Evolutionary conservation across 23 tunicate species (phyloP), one percentile per base, ranked within the genome.

Genomic region (Trididemnum clinides): DNA sequence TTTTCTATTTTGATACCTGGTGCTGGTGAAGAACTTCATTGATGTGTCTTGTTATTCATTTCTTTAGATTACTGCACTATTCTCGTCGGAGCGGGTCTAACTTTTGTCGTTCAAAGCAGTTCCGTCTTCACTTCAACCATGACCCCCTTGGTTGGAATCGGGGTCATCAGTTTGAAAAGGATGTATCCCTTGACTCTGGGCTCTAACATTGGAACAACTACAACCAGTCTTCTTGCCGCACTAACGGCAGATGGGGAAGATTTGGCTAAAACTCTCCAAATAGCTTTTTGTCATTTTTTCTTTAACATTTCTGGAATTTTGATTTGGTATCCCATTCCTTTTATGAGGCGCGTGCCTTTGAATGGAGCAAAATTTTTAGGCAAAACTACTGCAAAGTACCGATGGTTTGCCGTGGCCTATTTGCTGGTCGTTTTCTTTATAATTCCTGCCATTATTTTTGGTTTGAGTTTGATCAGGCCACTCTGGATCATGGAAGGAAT

Each of bases 91-190:
- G 98, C 94, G 23, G 98, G 90, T 7, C 72, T 97, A 20, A 97
- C 99, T 5, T 84, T 97, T 50, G 81, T 93, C 21, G 99, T 97
- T 19, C 99, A 97, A 76, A 88, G 95, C 80, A 88, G 95, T 26
- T 97, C 99, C 33, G 97, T 97, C 1, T 88, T 97, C 35, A 88
- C 97, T 2, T 90, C 99, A 2, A 86, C 93, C 20, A 82, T 97
- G 44, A 97, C 99, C 1, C 99, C 99, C n/a, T 84, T 97, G 7
- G 99, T 97, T n/a, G 99, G 97, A 26, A 82, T 97, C 2, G 99
- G 99, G 1, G 92, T 97, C 30, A 97, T 97, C 83, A 86, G 95
- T 50, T 44, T 97, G 77, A 85, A 97, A 23, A 85, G 99, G 20
- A 90, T 93, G 91, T 92, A 83, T 86, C 95, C 99, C 1, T 77